A percentile compares a stretch with the other conserved stretches of the same genome.
Conservation (phyloP, 2,113 vertebrate genomes). For the Tylochromis polylepis region DNA sequence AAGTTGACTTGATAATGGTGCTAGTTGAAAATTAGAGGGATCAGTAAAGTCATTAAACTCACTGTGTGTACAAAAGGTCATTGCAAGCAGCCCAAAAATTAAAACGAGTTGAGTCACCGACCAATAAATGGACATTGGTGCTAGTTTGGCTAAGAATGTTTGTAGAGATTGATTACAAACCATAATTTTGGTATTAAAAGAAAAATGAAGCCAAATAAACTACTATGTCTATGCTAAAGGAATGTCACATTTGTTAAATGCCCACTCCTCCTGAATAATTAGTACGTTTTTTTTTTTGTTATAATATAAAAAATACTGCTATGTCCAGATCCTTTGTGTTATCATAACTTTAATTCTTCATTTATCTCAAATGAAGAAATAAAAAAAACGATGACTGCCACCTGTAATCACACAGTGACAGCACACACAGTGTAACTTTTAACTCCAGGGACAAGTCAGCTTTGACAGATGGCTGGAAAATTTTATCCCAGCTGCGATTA, state of each 20-base stretch:
- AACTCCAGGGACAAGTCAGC: not conserved
- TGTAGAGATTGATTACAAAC: not conserved
- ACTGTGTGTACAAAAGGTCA: not conserved
- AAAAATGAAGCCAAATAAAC: not conserved
- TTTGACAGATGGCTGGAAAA: conserved; percentile 51
- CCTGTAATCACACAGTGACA: conserved; percentile 16
- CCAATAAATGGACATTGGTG: not conserved
- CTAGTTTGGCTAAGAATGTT: not conserved
- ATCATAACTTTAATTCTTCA: not conserved
- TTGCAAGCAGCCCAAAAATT: not conserved
- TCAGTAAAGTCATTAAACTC: not conserved
- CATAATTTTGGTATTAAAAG: not conserved
- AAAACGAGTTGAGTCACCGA: not conserved
- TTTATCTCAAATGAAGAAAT: not conserved
- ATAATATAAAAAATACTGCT: not conserved
- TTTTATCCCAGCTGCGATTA: conserved; percentile 22
- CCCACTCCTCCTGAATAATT: not conserved
- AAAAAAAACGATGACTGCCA: not conserved
- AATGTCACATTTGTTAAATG: not conserved
- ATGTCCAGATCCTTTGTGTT: not conserved
- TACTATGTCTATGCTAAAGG: not conserved
- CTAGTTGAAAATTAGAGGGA: not conserved
- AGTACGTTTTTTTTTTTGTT: not conserved
- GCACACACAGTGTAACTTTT: conserved; percentile 4
- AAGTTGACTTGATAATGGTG: not conserved